Percentiles rank a stretch among this genome's conserved stretches.
Conservation (phyloP, 2,888 invertebrate genomes). For the Leucophora obtusa region DNA sequence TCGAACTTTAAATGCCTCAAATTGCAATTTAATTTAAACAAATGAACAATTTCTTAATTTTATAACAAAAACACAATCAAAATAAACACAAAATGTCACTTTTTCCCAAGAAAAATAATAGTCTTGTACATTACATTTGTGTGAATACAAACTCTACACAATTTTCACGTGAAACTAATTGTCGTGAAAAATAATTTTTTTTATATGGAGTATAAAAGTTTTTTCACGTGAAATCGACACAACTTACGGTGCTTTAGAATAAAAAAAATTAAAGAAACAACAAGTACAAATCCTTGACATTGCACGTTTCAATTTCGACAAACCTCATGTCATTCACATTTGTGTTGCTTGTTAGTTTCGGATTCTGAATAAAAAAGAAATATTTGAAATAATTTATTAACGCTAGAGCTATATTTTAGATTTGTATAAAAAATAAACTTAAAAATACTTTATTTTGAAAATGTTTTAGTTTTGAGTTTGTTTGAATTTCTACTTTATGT, state of each 20-base stretch:
- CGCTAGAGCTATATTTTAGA: neutral
- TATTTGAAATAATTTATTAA: neutral
- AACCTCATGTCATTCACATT: slow-evolving; percentile 57
- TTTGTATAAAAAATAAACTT: neutral
- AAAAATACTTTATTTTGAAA: slow-evolving; percentile 1
- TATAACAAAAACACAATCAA: no score
- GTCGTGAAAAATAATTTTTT: no score
- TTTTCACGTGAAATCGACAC: no score
- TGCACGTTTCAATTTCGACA: slow-evolving; percentile 32
- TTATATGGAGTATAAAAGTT: no score
- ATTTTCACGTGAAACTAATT: no score
- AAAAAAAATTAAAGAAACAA: slow-evolving; percentile 16
- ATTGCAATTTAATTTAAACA: no score
- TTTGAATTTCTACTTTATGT: neutral
- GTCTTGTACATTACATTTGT: no score
- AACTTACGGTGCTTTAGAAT: no score
- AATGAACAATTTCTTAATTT: no score
- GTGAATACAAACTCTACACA: no score
- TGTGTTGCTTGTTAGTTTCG: slow-evolving; percentile 20
- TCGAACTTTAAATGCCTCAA: no score
- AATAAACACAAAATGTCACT: neutral
- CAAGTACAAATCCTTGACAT: slow-evolving; percentile 64
- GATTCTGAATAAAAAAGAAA: slow-evolving; percentile 3
- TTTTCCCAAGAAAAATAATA: no score
- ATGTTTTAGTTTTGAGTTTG: neutral